A percentile compares a stretch with the other conserved stretches of the same genome.
Conservation (phyloP, 2,888 invertebrate species). For the Eulithis prunata region DNA sequence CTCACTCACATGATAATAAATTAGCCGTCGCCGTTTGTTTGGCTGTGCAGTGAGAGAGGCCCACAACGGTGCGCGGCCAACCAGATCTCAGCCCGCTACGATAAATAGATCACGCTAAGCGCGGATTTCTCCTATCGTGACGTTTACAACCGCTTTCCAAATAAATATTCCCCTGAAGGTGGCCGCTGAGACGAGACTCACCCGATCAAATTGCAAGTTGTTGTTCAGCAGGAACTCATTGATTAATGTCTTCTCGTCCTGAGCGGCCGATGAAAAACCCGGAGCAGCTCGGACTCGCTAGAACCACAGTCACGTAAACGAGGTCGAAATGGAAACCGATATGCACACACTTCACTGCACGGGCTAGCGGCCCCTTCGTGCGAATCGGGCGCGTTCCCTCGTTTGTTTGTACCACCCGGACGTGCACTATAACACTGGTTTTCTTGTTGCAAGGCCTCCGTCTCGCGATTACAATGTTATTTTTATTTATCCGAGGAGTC, state of each 20-base stretch:
- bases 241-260: constrained; percentile 60
- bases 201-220: constrained; percentile 77
- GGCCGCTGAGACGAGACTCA: constrained; percentile 61
- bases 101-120: constrained; percentile 17
- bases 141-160: constrained; percentile 6
- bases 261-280: constrained; percentile 63
- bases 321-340: constrained; percentile 71
- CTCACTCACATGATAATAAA: constrained; percentile 48
- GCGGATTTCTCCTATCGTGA: constrained; percentile 27
- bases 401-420: constrained; percentile 18
- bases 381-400: constrained; percentile 30
- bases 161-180: constrained; percentile 26
- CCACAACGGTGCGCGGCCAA: constrained; percentile 31
- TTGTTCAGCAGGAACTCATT: constrained; percentile 67
- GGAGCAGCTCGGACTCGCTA: constrained; percentile 59
- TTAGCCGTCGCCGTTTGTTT: constrained; percentile 36
- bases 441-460: constrained; percentile 40
- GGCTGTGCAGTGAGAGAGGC: constrained; percentile 45
- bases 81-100: constrained; percentile 3
- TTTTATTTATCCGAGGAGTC: constrained; percentile 45
- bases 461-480: constrained; percentile 48
- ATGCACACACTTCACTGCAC: constrained; percentile 63
- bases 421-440: constrained; percentile 40
- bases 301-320: constrained; percentile 62
- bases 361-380: constrained; percentile 26